Evolutionary conservation across 2,888 invertebrate genomes (phyloP), one percentile per base, ranked within the genome.

Genomic region (Himalopsyche kuldschensis): DNA sequence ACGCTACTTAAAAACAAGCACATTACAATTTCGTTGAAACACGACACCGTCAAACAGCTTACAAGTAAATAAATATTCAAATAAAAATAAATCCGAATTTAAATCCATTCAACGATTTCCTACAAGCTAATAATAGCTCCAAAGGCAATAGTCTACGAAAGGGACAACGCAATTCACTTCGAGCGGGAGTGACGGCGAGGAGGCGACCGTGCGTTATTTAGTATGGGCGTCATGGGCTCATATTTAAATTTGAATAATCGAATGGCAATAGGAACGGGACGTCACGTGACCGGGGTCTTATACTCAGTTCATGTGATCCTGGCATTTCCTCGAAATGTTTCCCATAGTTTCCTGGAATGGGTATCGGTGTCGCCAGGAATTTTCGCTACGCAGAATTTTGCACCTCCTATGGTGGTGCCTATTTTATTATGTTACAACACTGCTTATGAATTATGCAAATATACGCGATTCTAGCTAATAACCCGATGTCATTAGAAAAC

Each of bases 261-360:
- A 48, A 85, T 84, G 86, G 84, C 83, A 82, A 84, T 83, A 83
- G 84, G 80, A 84, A 83, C 81, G 82, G 83, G 84, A 84, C 84
- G 80, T 84, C 84, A 84, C 84, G 84, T 82, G 82, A 84, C 63
- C 78, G 46, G 79, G 46, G 78, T 48, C 27, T 81, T 55, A 55
- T 55, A 55, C 24, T 46, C 55, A 78, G 20, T 8, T 41, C 78
- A 80, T 47, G 78, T 83, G 83, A 81, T 80, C 80, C 63, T 35
- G 30, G 27, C 11, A 27, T 47, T 78, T 76, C 83, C 24, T 55
- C 55, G 55, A 55, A 55, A 55, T 55, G 55, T 24, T 55, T 55
- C 55, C 55, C 55, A 55, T 55, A 55, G 55, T 55, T 55, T 55
- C 55, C 55, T 20, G 55, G 20, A 55, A 55, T 55, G 55, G 55